Conservation (phyloP, 2,113 vertebrate genomes). For the Mormyrus iriodes region DNA sequence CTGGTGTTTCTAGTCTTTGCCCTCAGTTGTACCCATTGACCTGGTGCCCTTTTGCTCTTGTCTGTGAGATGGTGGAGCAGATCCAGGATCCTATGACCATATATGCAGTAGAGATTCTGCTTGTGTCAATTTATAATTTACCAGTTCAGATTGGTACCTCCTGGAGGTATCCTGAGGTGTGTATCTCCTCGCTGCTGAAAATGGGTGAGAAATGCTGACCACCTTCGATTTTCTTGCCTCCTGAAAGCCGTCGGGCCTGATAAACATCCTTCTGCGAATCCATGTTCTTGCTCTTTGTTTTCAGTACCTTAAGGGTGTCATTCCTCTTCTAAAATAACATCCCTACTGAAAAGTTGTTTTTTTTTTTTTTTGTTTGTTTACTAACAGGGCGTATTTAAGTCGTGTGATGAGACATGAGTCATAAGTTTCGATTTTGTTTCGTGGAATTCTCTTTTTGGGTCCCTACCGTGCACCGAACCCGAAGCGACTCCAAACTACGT, state of each 20-base stretch:
- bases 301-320: background rate
- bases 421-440: background rate
- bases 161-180: background rate
- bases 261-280: background rate
- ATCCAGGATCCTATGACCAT: background rate
- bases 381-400: background rate
- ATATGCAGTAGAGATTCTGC: background rate
- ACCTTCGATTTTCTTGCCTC: background rate
- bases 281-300: background rate
- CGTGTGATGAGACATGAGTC: background rate
- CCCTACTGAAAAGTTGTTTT: background rate
- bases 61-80: background rate
- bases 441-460: background rate
- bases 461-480: constrained; percentile 37
- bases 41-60: background rate
- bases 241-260: background rate
- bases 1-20: background rate
- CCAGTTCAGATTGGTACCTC: background rate
- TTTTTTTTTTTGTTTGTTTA: background rate
- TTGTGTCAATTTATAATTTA: background rate
- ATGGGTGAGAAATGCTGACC: background rate
- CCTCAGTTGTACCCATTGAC: background rate
- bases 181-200: background rate
- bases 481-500: constrained; percentile 38
- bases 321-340: background rate